These are phyloP conservation scores for Arrhopalites spinosus DNA, from an alignment of 2,888 invertebrate species.

Conservation along the genomic window DNA sequence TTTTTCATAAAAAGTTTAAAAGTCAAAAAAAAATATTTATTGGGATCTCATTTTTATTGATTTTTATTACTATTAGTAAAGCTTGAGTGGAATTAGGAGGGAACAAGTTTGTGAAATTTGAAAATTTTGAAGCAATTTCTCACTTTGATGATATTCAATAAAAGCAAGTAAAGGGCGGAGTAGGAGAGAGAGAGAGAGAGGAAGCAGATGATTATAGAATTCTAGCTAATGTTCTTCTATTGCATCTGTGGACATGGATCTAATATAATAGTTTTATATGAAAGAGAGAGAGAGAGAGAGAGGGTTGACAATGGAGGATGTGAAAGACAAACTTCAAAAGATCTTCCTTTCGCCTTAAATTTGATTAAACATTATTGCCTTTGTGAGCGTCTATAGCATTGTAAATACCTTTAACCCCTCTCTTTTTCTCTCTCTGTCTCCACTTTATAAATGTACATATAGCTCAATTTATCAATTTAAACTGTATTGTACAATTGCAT, in stretches of 20 bases:
- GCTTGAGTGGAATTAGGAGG: no score
- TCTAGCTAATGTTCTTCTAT: no score
- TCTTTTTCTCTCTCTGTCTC: not conserved
- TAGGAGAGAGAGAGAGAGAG: not conserved
- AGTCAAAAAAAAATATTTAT: no score
- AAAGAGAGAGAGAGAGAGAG: no score
- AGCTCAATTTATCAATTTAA: conserved; percentile 35
- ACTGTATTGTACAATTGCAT: conserved; percentile 24
- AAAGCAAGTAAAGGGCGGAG: not conserved
- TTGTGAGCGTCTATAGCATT: conserved; percentile 6
- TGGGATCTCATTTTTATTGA: no score
- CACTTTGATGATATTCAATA: not conserved
- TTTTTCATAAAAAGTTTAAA: no score
- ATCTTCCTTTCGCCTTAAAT: conserved; percentile 13
- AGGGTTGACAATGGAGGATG: conserved; percentile 2
- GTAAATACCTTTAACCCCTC: conserved; percentile 27
- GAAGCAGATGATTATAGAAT: not conserved
- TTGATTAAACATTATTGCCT: conserved; percentile 32
- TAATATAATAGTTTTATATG: no score
- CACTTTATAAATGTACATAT: not conserved
- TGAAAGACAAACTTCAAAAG: conserved; percentile 24
- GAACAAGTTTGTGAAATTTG: not conserved
- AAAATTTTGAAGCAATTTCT: not conserved
- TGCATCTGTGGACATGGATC: no score
- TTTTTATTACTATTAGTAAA: no score